A percentile compares a stretch with the other conserved stretches of the same genome.
phyloP scores from a whole-genome alignment of 2,888 invertebrate species.

The Panopea generosa region DNA sequence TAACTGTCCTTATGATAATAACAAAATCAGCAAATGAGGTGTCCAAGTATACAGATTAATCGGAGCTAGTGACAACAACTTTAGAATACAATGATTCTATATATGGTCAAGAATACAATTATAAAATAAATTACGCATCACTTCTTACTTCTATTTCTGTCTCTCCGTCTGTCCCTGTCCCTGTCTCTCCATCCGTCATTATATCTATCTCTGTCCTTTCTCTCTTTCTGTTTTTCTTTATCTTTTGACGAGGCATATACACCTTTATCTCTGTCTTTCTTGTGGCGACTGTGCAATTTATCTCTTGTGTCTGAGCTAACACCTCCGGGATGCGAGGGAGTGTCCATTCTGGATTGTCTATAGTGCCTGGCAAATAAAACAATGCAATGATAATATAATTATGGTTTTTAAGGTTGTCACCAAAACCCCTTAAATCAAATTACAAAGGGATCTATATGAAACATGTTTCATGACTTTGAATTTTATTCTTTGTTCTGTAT shows the following conservation, averaged over 20 bases:
- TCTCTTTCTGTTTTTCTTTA: conserved; percentile 74
- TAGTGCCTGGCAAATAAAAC: conserved; percentile 88
- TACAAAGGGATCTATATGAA: too few species aligned
- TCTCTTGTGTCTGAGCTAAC: conserved; percentile 92
- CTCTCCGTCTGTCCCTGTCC: conserved; percentile 84
- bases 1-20: too few species aligned
- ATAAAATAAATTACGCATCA: too few species aligned
- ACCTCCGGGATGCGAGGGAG: conserved; percentile 97
- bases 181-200: conserved; percentile 87
- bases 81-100: too few species aligned
- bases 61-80: too few species aligned
- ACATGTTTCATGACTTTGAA: too few species aligned
- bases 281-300: conserved; percentile 89
- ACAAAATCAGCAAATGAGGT: too few species aligned
- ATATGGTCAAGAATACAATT: too few species aligned
- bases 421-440: too few species aligned
- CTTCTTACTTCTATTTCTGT: conserved; percentile 21
- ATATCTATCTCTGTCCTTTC: conserved; percentile 67
- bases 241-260: conserved; percentile 90
- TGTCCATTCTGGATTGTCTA: conserved; percentile 93
- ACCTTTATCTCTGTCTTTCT: conserved; percentile 89
- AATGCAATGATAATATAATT: background rate
- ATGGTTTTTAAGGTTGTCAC: background rate
- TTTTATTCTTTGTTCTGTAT: too few species aligned
- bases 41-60: too few species aligned